Conservation (phyloP, 2,888 invertebrate species). For the Phlogophora meticulosa region DNA sequence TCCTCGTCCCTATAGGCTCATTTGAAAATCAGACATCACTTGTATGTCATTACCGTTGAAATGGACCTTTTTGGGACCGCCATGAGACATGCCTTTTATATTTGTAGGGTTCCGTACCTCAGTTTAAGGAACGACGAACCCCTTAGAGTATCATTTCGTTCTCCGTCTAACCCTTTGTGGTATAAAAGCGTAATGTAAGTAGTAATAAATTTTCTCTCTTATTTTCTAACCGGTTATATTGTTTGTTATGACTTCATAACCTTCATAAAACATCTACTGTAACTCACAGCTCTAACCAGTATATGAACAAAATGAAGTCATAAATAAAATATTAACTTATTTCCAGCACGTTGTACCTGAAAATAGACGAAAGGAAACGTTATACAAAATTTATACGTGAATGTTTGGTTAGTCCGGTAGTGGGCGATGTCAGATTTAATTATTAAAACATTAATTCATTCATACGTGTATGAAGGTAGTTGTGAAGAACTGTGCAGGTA, state of each 20-base stretch:
- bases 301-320: slow-evolving; percentile 34
- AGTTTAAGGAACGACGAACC: too few relatives aligned
- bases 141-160: too few relatives aligned
- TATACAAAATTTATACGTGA: slow-evolving; percentile 28
- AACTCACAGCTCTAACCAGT: background rate
- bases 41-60: too few relatives aligned
- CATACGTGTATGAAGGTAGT: background rate
- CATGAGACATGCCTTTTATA: too few relatives aligned
- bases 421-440: background rate
- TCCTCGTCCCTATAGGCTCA: too few relatives aligned
- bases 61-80: too few relatives aligned
- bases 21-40: too few relatives aligned
- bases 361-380: slow-evolving; percentile 9
- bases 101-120: too few relatives aligned
- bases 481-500: background rate
- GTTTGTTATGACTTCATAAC: background rate
- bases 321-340: slow-evolving; percentile 28
- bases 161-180: too few relatives aligned
- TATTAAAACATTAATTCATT: slow-evolving; percentile 17
- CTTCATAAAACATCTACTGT: background rate
- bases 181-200: too few relatives aligned
- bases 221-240: background rate
- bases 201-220: background rate
- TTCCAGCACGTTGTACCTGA: slow-evolving; percentile 3
- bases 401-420: background rate